Conservation (phyloP, 92 coral and sea anemone species). For the Epizoanthus rinbou region DNA sequence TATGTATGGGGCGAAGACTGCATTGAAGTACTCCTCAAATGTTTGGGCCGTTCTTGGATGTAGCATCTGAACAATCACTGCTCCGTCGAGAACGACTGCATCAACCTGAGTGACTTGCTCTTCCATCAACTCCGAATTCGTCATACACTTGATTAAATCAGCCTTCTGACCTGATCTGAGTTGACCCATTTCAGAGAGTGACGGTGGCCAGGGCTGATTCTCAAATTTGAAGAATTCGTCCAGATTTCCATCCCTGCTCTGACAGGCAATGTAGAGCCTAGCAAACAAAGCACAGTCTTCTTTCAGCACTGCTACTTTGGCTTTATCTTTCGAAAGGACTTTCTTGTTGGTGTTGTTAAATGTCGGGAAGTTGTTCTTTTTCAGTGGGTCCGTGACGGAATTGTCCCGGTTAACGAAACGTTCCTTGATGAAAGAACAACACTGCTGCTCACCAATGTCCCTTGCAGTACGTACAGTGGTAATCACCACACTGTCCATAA, state of each 20-base stretch:
- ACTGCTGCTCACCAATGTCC: conserved; percentile 60
- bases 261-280: conserved; percentile 58
- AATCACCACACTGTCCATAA: conserved; percentile 56
- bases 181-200: conserved; percentile 54
- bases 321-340: conserved; percentile 52
- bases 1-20: conserved; percentile 62
- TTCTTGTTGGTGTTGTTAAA: conserved; percentile 32
- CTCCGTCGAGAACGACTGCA: conserved; percentile 61
- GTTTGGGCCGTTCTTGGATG: conserved; percentile 51
- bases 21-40: conserved; percentile 51
- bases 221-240: conserved; percentile 62
- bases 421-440: conserved; percentile 53
- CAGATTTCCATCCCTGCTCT: conserved; percentile 51
- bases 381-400: conserved; percentile 46
- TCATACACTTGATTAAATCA: conserved; percentile 61
- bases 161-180: conserved; percentile 63
- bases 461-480: conserved; percentile 40
- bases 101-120: conserved; percentile 22
- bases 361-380: conserved; percentile 40
- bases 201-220: conserved; percentile 68
- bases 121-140: not conserved
- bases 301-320: conserved; percentile 51
- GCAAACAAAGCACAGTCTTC: conserved; percentile 63
- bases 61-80: conserved; percentile 66
- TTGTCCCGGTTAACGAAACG: conserved; percentile 44